Percentiles rank a stretch among this genome's conserved stretches.
These are phyloP conservation scores for Aporophyla nigra DNA, from an alignment of 2,888 invertebrate genomes.

Conservation along the genomic window DNA sequence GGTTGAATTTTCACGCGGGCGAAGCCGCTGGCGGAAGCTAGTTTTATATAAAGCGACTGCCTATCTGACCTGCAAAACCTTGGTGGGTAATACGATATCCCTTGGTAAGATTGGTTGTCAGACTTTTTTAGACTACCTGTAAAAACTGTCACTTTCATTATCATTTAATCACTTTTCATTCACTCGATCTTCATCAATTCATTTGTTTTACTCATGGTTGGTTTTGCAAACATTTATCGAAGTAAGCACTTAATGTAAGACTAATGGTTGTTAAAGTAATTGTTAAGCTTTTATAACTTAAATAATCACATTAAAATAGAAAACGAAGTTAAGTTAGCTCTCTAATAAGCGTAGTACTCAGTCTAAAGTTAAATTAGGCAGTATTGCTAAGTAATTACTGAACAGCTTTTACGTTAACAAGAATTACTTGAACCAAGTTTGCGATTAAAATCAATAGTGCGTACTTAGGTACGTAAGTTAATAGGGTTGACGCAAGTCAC, in stretches of 20 bases:
- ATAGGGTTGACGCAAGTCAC: not conserved
- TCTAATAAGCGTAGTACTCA: not conserved
- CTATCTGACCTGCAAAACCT: no score
- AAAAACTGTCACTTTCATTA: not conserved
- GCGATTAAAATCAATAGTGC: constrained; percentile 19
- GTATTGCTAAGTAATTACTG: constrained; percentile 39
- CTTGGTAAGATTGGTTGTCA: not conserved
- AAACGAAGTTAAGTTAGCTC: constrained; percentile 9
- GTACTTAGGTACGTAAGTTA: not conserved
- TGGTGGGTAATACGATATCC: not conserved
- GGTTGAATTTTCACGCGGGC: no score
- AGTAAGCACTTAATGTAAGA: constrained; percentile 3
- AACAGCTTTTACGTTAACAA: constrained; percentile 19
- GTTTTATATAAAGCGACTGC: no score
- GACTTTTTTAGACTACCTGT: not conserved
- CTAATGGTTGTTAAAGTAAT: constrained; percentile 14
- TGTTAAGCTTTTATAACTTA: constrained; percentile 8
- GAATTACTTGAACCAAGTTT: constrained; percentile 11
- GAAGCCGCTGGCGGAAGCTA: no score
- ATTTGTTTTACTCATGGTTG: not conserved
- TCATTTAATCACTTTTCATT: not conserved
- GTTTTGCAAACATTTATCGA: not conserved
- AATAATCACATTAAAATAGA: constrained; percentile 16
- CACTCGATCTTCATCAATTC: constrained; percentile 3
- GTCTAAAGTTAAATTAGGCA: constrained; percentile 18